Base-by-base conservation (phyloP, 1,140 invertebrate species). In the Daktulosphaira vitifoliae region DNA sequence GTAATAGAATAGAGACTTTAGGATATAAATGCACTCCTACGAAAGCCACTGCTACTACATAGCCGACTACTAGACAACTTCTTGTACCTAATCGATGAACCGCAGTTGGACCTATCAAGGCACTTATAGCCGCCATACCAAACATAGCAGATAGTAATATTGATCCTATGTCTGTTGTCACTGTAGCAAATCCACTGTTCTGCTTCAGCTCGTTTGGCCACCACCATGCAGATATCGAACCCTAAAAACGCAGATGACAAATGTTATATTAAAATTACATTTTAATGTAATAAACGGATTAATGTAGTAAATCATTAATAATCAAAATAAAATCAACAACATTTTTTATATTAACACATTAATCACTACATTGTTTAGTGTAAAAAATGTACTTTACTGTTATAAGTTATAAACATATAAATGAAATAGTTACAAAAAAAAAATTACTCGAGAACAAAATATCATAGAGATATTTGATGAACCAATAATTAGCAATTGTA, bases 21-120 rank as follows among this genome's bases (percentile, higher is more conserved):
- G 83, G 82, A 70, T 81, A 84, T 0, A 84, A 68, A 67, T 85
- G 83, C 5, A 76, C 73, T 0, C 76, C 74, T 49, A 82, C 77
- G 70, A 84, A 84, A 15, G 82, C 66, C 1, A 72, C 74, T n/a
- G 81, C 76, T 2, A 76, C 71, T 2, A 78, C 22, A 67, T 82
- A 81, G 20, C 75, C 77, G 22, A 77, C 62, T 16, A 75, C 74
- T 39, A 83, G 72, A 13, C 78, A 73, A 2, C 78, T 72, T 23
- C 79, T 81, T 3, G 79, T 78, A 2, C 81, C 81, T 1, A 81
- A 68, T 65, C 76, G 78, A 3, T 80, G 78, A 0, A 83, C 75
- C 23, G 84, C 50, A 6, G 77, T 75, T 0, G 78, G 77, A 2
- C 80, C 78, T 13, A 81, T 73, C 22, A 83, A 73, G 23, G 78